These are phyloP conservation scores for Eupithecia vulgata DNA, from an alignment of 2,888 invertebrate species.

Conservation along the genomic window DNA sequence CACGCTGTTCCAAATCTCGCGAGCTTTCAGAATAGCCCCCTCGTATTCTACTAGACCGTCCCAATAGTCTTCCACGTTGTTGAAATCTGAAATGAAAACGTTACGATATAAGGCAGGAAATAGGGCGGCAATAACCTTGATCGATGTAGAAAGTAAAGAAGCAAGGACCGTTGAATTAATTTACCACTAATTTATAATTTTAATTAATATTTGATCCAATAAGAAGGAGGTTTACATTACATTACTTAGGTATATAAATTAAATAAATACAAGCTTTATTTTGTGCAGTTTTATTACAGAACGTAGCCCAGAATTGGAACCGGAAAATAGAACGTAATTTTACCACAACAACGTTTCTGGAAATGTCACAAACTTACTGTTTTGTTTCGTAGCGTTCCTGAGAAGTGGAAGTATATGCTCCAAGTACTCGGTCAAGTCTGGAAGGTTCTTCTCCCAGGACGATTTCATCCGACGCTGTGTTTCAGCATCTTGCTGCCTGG, in stretches of 20 bases:
- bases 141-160: too few relatives aligned
- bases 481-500: constrained; percentile 70
- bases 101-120: neutral
- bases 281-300: neutral
- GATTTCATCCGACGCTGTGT: constrained; percentile 66
- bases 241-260: too few relatives aligned
- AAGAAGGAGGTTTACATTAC: too few relatives aligned
- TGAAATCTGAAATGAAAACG: constrained; percentile 59
- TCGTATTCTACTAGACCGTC: constrained; percentile 80
- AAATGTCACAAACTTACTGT: constrained; percentile 60
- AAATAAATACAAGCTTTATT: neutral
- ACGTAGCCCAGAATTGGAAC: neutral
- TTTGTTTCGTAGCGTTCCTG: constrained; percentile 73
- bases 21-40: constrained; percentile 76
- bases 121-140: neutral
- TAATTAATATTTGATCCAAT: too few relatives aligned
- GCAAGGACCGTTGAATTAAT: too few relatives aligned
- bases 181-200: too few relatives aligned
- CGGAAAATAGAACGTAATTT: neutral
- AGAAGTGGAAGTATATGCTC: constrained; percentile 74
- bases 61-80: constrained; percentile 82
- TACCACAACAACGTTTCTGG: neutral
- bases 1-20: constrained; percentile 82
- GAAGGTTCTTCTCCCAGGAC: constrained; percentile 77
- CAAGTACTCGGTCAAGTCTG: constrained; percentile 68